Evolutionary conservation across 2,113 vertebrate genomes (phyloP).

Genomic region (Perca schrenkii): DNA sequence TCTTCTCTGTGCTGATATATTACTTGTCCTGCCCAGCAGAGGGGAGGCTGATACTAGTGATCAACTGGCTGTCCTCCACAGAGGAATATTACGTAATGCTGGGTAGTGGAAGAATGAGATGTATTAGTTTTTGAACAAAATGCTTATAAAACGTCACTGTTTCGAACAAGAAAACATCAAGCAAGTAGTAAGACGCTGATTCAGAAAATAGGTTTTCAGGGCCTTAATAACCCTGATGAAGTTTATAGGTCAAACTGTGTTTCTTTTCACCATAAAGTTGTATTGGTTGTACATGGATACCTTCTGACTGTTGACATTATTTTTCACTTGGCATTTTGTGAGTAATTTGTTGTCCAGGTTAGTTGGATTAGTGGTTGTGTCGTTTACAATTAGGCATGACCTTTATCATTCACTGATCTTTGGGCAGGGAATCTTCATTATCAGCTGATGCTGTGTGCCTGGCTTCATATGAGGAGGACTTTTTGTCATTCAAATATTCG

Average conservation of each 20-base stretch:
- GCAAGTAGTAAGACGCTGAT: neutral
- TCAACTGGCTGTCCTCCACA: neutral
- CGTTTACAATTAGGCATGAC: neutral
- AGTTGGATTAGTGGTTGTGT: neutral
- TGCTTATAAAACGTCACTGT: neutral
- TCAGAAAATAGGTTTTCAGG: neutral
- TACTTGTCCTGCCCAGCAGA: constrained; percentile 61
- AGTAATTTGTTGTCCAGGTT: neutral
- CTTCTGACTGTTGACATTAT: neutral
- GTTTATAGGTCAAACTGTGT: neutral
- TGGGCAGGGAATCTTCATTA: neutral
- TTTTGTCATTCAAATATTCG: neutral
- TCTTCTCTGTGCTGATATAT: neutral
- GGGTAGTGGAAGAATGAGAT: neutral
- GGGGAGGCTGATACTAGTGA: constrained; percentile 51
- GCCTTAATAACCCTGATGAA: neutral
- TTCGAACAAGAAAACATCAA: neutral
- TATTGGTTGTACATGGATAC: neutral
- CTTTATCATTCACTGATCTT: neutral
- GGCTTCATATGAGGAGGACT: neutral
- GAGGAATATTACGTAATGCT: neutral
- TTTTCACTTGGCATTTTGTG: neutral
- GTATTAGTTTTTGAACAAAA: neutral
- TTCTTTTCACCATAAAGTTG: neutral
- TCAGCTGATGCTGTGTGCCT: neutral